These are phyloP conservation scores for Pseudomyrmex cubaensis DNA, from an alignment of 1,140 invertebrate species.

Conservation along the genomic window DNA sequence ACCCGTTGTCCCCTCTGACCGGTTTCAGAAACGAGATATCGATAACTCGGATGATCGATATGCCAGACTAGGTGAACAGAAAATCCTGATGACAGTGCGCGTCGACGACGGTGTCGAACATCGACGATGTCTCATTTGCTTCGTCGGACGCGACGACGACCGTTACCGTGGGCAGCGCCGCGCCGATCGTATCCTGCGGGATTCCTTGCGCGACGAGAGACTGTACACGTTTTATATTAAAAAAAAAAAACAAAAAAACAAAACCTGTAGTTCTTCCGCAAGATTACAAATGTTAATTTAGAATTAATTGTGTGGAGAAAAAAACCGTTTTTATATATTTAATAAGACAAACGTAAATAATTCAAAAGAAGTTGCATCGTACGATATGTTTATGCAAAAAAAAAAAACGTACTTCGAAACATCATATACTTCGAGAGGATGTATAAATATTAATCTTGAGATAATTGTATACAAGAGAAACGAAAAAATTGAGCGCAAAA, in stretches of 20 bases:
- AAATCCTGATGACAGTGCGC: constrained; percentile 61
- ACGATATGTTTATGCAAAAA: too few species aligned
- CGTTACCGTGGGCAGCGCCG: neutral
- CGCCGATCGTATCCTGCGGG: constrained; percentile 20
- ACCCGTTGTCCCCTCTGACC: constrained; percentile 66
- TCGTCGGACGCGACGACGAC: constrained; percentile 51
- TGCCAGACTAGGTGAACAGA: constrained; percentile 67
- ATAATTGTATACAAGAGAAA: neutral
- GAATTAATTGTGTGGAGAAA: too few species aligned
- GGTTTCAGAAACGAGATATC: constrained; percentile 79
- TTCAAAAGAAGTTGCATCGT: too few species aligned
- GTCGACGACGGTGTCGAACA: constrained; percentile 56
- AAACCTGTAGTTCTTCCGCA: too few species aligned
- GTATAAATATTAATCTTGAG: neutral
- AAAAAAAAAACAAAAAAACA: too few species aligned
- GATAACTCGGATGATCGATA: constrained; percentile 83
- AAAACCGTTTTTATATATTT: too few species aligned
- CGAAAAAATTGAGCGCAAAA: too few species aligned
- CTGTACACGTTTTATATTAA: neutral
- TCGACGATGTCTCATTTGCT: constrained; percentile 70
- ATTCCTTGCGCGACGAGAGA: constrained; percentile 23
- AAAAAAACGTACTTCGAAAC: too few species aligned
- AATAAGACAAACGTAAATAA: too few species aligned
- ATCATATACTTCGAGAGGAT: too few species aligned
- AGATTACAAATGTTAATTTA: too few species aligned